phyloP scores from a whole-genome alignment of 2,113 vertebrate species.

The Eretmochelys imbricata region DNA sequence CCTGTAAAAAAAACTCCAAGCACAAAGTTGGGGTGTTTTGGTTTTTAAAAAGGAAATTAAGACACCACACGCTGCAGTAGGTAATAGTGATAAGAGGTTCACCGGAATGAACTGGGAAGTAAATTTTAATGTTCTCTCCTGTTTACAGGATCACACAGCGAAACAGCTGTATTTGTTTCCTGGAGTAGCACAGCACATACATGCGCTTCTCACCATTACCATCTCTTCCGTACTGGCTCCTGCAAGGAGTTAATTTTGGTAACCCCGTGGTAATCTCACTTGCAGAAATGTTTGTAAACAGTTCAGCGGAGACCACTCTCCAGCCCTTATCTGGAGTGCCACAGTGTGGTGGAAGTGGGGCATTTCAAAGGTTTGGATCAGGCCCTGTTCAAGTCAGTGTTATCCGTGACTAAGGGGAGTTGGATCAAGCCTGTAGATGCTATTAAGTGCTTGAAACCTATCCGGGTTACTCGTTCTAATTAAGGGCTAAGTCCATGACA shows the following conservation, averaged over 20 bases:
- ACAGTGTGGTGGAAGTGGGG: background rate
- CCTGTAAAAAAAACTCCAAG: background rate
- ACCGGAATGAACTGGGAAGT: background rate
- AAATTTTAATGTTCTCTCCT: background rate
- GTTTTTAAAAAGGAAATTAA: background rate
- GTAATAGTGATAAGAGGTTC: background rate
- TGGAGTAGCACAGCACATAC: too few species aligned
- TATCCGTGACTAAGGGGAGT: background rate
- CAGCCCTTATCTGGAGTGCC: background rate
- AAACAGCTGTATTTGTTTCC: background rate
- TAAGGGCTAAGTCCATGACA: background rate
- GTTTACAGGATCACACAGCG: rapidly evolving
- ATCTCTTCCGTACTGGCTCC: background rate
- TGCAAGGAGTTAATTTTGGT: rapidly evolving
- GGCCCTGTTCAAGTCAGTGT: background rate
- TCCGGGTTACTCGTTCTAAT: background rate
- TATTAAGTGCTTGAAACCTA: background rate
- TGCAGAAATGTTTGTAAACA: background rate
- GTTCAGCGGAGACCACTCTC: background rate
- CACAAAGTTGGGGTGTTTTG: background rate
- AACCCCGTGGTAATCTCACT: background rate
- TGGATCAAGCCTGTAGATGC: background rate
- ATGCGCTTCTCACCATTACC: background rate
- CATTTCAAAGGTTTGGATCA: background rate
- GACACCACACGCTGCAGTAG: background rate